A percentile compares a stretch with the other conserved stretches of the same genome.
phyloP scores from a whole-genome alignment of 2,113 vertebrate genomes.

The Syngnathoides biaculeatus region DNA sequence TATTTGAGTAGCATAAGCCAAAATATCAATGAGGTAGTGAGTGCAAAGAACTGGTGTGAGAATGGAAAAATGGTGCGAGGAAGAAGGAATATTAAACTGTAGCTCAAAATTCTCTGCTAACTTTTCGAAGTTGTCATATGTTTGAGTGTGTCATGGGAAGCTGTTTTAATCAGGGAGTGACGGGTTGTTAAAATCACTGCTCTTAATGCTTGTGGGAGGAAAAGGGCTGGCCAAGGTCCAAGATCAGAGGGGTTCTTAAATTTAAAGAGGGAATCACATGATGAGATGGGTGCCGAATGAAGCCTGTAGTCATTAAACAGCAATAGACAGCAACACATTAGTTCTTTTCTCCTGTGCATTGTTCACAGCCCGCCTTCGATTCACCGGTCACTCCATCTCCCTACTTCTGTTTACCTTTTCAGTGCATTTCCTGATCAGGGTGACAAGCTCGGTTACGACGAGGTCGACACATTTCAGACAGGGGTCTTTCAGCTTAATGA shows the following conservation, averaged over 20 bases:
- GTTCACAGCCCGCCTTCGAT: not conserved
- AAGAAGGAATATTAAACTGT: conserved; percentile 4
- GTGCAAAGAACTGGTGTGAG: not conserved
- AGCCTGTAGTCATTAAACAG: conserved; percentile 33
- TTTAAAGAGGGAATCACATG: conserved; percentile 7
- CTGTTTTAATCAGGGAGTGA: conserved; percentile 26
- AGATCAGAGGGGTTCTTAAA: conserved; percentile 19
- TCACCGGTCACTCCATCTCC: not conserved
- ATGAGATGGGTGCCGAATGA: conserved; percentile 18
- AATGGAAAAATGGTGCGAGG: not conserved
- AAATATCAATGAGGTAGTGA: conserved; percentile 12
- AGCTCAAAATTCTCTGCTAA: not conserved
- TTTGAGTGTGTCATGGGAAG: conserved; percentile 17
- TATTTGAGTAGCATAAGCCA: not conserved
- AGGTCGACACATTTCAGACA: conserved; percentile 96
- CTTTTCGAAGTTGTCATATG: conserved; percentile 12
- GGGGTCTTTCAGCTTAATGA: conserved; percentile 97
- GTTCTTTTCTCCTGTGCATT: conserved; percentile 10
- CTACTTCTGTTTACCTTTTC: conserved; percentile 81
- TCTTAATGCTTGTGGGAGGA: conserved; percentile 11
- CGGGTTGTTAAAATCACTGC: conserved; percentile 26
- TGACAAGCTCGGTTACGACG: conserved; percentile 90
- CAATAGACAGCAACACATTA: conserved; percentile 31
- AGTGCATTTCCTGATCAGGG: conserved; percentile 89
- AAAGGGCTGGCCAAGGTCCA: conserved; percentile 14